phyloP scores from a whole-genome alignment of 1,140 invertebrate genomes.

The Caenorhabditis latens region DNA sequence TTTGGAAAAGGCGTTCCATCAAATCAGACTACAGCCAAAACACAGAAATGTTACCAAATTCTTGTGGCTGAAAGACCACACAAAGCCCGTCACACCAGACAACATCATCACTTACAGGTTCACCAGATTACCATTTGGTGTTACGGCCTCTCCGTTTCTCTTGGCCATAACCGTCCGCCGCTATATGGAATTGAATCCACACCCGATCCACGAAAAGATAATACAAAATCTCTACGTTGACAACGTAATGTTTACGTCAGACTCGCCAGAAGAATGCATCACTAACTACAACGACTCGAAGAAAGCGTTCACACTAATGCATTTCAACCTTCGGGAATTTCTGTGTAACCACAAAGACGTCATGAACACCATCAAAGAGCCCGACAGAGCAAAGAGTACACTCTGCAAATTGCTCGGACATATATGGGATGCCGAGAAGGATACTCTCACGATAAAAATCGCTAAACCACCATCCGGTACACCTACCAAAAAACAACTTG shows the following conservation, averaged over 20 bases:
- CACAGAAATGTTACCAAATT: conserved; percentile 66
- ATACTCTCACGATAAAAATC: background rate
- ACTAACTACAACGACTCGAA: background rate
- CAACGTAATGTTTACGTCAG: conserved; percentile 25
- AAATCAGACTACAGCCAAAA: conserved; percentile 56
- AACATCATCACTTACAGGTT: conserved; percentile 64
- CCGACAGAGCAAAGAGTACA: background rate
- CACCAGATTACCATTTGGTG: conserved; percentile 61
- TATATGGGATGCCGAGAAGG: conserved; percentile 5
- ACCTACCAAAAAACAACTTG: background rate
- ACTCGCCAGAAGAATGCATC: background rate
- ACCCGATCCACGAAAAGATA: conserved; percentile 14
- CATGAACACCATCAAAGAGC: background rate
- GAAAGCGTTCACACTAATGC: background rate
- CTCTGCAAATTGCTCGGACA: conserved; percentile 3
- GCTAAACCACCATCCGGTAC: background rate
- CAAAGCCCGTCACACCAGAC: conserved; percentile 29
- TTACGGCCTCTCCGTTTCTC: conserved; percentile 59
- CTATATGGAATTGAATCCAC: conserved; percentile 52
- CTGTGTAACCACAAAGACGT: background rate
- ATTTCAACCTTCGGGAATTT: background rate
- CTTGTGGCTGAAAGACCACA: conserved; percentile 64
- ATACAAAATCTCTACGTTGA: conserved; percentile 54
- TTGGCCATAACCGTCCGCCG: conserved; percentile 59
- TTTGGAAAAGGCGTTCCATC: conserved; percentile 66